phyloP scores from a whole-genome alignment of 2,113 vertebrate species.

The Propithecus coquereli region DNA sequence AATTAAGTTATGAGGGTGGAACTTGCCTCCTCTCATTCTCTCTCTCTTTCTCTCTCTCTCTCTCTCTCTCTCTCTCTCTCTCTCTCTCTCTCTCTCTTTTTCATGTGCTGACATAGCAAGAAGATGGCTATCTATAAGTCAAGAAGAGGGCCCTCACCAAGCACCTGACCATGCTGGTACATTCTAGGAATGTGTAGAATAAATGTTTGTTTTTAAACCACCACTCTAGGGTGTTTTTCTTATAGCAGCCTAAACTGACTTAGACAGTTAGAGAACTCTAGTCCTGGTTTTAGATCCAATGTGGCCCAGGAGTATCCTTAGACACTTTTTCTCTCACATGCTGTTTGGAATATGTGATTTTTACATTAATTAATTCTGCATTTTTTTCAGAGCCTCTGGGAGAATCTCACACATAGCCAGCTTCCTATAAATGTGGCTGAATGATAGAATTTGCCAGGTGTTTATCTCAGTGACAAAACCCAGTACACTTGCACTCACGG shows the following conservation, averaged over 20 bases:
- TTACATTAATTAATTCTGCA: not conserved
- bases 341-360: not conserved
- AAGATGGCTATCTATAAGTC: not conserved
- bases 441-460: not conserved
- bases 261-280: not conserved
- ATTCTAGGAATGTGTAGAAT: not conserved
- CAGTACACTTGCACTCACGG: no score
- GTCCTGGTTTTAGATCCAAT: not conserved
- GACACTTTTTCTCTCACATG: not conserved
- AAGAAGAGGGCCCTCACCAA: not conserved
- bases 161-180: not conserved
- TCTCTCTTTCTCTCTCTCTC: not conserved
- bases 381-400: not conserved
- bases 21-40: not conserved
- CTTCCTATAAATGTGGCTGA: not conserved
- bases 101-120: not conserved
- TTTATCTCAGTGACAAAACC: not conserved
- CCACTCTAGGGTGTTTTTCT: not conserved
- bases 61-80: not conserved
- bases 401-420: not conserved
- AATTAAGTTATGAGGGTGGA: not conserved
- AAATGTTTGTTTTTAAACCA: not conserved
- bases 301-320: no score
- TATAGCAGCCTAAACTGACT: not conserved
- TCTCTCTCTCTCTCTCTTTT: no score